Base-by-base conservation (phyloP, 2,888 invertebrate genomes). In the Stegana nigrithorax region DNA sequence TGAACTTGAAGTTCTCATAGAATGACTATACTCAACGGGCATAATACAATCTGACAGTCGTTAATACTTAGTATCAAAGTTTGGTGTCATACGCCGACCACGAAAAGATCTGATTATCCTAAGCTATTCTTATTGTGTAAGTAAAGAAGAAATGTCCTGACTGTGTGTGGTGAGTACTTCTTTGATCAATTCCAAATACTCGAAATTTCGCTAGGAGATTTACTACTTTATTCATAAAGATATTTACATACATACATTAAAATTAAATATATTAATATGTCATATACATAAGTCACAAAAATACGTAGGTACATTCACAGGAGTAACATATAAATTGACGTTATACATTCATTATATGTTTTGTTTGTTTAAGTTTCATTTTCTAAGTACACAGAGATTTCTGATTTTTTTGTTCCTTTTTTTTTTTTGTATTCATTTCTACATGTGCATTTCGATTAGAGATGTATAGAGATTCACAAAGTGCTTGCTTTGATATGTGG, bases 401-500 rank as follows among this genome's bases (percentile, higher is more conserved):
- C 65, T 63, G 64, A 63, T 64, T 63, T 73, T 67, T 53, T 42
- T 64, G 60, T 73, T 67, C 67, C 67, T 23, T 27, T 29, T 19
- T 14, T 55, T 27, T 36, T 1, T 55, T 19, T 23, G 19, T n/a
- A 12, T 42, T 5, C 17, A 44, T n/a, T 44, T 59, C 12, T 14
- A 44, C 2, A 3, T 19, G 59, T 17, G 39, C 55, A 19, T 58
- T 45, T 53, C 26, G 14, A 23, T 19, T 50, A 39, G 8, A 47
- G 12, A 4, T 47, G 53, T 27, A 8, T 2, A 21, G 50, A 60
- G 29, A 67, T 71, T 82, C 75, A 83, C 80, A 86, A 83, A 47
- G 83, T 82, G 81, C 88, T 88, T 6, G 93, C 92, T 70, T 93
- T 92, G 57, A 85, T 80, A 62, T 92, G 89, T 0, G 95, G 95